A percentile compares a stretch with the other conserved stretches of the same genome.
Conservation (phyloP, 2,888 invertebrate species). For the Pemphredon lugubris region DNA sequence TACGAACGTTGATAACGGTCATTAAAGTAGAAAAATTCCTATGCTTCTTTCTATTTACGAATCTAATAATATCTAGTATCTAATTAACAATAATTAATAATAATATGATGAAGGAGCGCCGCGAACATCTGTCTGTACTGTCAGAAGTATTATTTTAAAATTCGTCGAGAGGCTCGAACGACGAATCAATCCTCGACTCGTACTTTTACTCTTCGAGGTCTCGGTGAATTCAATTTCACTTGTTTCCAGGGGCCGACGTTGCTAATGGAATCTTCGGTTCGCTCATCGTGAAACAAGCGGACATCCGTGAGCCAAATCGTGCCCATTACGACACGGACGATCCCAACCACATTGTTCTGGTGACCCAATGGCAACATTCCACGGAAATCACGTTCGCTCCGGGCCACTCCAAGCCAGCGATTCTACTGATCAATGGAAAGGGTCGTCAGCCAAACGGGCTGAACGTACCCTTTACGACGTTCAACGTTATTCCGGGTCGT, state of each 20-base stretch:
- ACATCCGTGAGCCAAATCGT: constrained; percentile 84
- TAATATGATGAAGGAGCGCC: too few species aligned
- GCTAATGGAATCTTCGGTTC: constrained; percentile 88
- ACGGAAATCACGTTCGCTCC: constrained; percentile 75
- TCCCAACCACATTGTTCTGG: constrained; percentile 86
- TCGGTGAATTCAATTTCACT: background rate
- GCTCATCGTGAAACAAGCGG: constrained; percentile 86
- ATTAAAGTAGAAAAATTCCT: too few species aligned
- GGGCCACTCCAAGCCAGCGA: constrained; percentile 82
- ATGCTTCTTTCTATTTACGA: too few species aligned
- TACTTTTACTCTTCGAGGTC: background rate
- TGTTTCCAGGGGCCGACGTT: constrained; percentile 83
- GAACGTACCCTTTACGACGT: constrained; percentile 77
- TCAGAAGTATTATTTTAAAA: too few species aligned
- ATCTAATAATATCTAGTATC: too few species aligned
- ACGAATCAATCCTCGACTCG: too few species aligned
- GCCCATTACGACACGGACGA: constrained; percentile 88
- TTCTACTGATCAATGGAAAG: constrained; percentile 86
- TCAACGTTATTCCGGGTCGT: constrained; percentile 83
- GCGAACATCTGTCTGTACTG: too few species aligned
- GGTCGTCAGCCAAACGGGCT: constrained; percentile 82
- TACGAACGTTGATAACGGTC: too few species aligned
- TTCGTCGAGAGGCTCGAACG: too few species aligned
- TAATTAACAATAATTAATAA: too few species aligned
- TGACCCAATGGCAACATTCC: constrained; percentile 87